A percentile compares a stretch with the other conserved stretches of the same genome.
phyloP scores from a whole-genome alignment of 2,113 vertebrate species.

The Calonectris borealis region DNA sequence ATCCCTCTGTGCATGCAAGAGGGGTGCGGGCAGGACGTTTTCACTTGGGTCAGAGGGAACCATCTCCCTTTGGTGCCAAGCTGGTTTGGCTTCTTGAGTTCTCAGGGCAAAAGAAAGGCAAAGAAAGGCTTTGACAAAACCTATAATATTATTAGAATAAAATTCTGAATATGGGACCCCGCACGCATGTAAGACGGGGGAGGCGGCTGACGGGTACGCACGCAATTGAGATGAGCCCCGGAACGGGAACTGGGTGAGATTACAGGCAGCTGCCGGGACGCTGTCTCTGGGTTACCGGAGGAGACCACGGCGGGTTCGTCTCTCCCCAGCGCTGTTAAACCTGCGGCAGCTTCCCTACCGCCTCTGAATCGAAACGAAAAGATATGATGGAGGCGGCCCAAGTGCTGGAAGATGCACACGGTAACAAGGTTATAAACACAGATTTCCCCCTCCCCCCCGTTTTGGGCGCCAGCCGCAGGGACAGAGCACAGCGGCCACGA shows the following conservation, averaged over 20 bases:
- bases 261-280: neutral
- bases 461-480: neutral
- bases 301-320: accelerated
- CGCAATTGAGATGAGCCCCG: accelerated
- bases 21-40: neutral
- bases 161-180: no score
- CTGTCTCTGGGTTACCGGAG: accelerated
- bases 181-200: accelerated
- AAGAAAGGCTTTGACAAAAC: neutral
- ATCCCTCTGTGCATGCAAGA: accelerated
- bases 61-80: no score
- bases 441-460: no score
- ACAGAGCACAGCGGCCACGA: no score
- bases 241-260: accelerated
- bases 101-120: neutral
- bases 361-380: neutral
- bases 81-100: neutral
- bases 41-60: neutral
- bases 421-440: no score
- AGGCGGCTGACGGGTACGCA: neutral
- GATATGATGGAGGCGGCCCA: no score
- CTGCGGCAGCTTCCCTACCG: neutral
- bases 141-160: no score
- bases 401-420: no score
- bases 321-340: neutral